Percentiles rank a stretch among this genome's conserved stretches.
Evolutionary conservation across 2,113 vertebrate species (phyloP).

Genomic region (Carassius gibelio): DNA sequence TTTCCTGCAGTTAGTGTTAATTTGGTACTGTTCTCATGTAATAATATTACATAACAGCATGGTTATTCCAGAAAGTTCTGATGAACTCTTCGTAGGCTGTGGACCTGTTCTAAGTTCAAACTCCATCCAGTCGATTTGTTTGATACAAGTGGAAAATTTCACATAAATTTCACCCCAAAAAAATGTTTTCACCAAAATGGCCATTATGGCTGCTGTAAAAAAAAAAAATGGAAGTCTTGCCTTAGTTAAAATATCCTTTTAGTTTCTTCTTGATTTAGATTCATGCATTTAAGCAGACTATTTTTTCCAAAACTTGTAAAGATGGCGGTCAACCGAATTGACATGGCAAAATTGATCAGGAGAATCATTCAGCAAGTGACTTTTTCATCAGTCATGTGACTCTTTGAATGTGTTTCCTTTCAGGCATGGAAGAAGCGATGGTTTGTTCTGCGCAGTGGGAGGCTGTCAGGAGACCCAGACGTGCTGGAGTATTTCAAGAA

Average conservation of each 20-base stretch:
- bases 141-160: neutral
- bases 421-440: constrained; percentile 99
- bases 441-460: constrained; percentile 96
- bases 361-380: neutral
- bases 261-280: neutral
- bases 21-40: constrained; percentile 21
- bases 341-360: neutral
- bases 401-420: constrained; percentile 29
- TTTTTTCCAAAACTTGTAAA: neutral
- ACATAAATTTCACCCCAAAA: too few relatives aligned
- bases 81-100: neutral
- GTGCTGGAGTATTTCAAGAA: constrained; percentile 99
- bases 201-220: neutral
- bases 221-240: neutral
- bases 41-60: constrained; percentile 20
- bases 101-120: neutral
- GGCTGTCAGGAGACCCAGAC: constrained; percentile 94
- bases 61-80: constrained; percentile 7
- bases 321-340: neutral
- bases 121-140: neutral
- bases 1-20: constrained; percentile 40
- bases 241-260: too few relatives aligned
- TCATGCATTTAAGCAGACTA: neutral
- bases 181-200: neutral
- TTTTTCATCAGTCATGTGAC: neutral